phyloP scores from a whole-genome alignment of 2,888 invertebrate genomes.

The Drosophila meridionalis region DNA sequence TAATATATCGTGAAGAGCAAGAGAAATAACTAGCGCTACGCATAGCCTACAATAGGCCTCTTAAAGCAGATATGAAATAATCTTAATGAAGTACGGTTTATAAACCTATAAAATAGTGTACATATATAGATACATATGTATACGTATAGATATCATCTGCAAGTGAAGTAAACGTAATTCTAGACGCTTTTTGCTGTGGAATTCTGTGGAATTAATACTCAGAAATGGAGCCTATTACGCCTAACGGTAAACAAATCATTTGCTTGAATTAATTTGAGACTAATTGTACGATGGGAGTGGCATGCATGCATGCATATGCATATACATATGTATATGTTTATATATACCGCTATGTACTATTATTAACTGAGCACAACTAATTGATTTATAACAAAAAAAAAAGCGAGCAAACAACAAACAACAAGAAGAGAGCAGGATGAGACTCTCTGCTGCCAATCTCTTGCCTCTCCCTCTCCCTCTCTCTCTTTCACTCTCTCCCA shows the following conservation, averaged over 20 bases:
- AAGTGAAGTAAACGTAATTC: background rate
- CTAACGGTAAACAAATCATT: slow-evolving; percentile 16
- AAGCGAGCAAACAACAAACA: background rate
- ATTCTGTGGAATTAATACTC: background rate
- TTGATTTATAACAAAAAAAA: slow-evolving; percentile 53
- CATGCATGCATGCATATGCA: background rate
- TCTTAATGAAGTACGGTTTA: slow-evolving; percentile 18
- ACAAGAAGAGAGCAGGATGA: slow-evolving; percentile 21
- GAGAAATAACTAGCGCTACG: background rate
- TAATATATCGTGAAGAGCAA: background rate
- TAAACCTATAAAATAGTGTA: slow-evolving; percentile 1
- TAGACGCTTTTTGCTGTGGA: background rate
- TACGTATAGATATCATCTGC: background rate
- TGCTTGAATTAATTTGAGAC: slow-evolving; percentile 12
- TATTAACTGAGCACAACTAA: slow-evolving; percentile 20
- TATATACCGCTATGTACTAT: background rate
- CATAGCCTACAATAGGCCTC: background rate
- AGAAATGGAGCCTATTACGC: background rate
- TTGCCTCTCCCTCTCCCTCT: background rate
- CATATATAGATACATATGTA: background rate
- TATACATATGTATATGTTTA: background rate
- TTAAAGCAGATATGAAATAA: slow-evolving; percentile 22
- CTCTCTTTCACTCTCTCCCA: background rate
- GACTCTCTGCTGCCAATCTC: background rate
- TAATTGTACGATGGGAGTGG: slow-evolving; percentile 30